These are phyloP conservation scores for Halcyon senegalensis DNA, from an alignment of 2,113 vertebrate genomes.

Conservation along the genomic window DNA sequence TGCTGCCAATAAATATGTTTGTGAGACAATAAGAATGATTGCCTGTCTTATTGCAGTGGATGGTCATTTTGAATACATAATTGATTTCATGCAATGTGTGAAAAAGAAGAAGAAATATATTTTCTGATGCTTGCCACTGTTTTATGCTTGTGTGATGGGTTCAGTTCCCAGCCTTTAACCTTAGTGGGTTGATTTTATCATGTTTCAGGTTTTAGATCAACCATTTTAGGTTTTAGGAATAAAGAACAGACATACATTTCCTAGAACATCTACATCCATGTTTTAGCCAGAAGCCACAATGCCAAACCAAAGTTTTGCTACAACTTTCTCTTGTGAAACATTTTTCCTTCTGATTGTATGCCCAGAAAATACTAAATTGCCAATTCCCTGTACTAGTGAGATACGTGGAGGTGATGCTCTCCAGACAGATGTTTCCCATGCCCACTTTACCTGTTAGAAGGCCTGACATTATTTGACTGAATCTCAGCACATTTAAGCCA, in stretches of 20 bases:
- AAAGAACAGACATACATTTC: background rate
- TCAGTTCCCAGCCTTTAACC: background rate
- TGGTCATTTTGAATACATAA: background rate
- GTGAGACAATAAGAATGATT: background rate
- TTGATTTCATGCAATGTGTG: background rate
- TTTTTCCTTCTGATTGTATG: background rate
- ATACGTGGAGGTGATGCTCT: background rate
- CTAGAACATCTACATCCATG: background rate
- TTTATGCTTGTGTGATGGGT: rapidly evolving
- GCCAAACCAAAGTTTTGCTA: background rate
- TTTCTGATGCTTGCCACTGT: background rate
- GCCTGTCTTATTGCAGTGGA: background rate
- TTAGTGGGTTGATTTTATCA: background rate
- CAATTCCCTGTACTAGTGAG: background rate
- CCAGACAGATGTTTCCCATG: background rate
- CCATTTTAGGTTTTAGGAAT: background rate
- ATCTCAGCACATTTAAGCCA: background rate
- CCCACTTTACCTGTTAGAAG: background rate
- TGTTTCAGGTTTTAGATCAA: background rate
- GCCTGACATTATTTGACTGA: background rate
- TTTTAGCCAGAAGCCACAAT: background rate
- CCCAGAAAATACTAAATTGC: background rate
- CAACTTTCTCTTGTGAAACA: background rate
- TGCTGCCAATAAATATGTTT: background rate
- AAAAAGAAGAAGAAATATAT: background rate